A percentile compares a stretch with the other conserved stretches of the same genome.
Evolutionary conservation across 2,113 vertebrate species (phyloP).

Genomic region (Chloebia gouldiae): DNA sequence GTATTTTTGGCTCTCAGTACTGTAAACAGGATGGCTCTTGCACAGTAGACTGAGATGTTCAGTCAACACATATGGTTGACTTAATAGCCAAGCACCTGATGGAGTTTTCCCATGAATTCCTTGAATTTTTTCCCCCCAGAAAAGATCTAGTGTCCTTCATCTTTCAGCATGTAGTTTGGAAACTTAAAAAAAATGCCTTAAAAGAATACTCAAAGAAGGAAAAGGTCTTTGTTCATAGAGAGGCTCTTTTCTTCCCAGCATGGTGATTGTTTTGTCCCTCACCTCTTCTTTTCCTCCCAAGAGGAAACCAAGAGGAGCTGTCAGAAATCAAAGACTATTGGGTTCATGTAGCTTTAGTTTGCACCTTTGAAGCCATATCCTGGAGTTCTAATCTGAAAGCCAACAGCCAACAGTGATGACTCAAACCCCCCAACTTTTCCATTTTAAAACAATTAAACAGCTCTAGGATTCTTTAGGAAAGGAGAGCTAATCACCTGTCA

Average conservation of each 20-base stretch:
- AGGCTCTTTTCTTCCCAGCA: not conserved
- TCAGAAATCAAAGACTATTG: not conserved
- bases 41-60: not conserved
- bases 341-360: not conserved
- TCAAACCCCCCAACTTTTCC: not conserved
- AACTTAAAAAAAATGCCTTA: not conserved
- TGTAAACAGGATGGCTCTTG: not conserved
- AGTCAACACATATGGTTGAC: not conserved
- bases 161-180: not conserved
- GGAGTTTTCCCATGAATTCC: not conserved
- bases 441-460: not conserved
- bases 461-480: not conserved
- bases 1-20: not conserved
- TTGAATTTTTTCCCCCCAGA: rapidly evolving
- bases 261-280: not conserved
- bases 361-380: not conserved
- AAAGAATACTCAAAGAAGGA: not conserved
- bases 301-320: not conserved
- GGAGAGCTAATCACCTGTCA: slow-evolving; percentile 53
- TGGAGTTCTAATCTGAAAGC: not conserved
- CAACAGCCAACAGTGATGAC: not conserved
- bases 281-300: not conserved
- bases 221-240: not conserved
- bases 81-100: not conserved
- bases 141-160: not conserved